phyloP scores from a whole-genome alignment of 1,140 invertebrate genomes.

The Drosophila athabasca region DNA sequence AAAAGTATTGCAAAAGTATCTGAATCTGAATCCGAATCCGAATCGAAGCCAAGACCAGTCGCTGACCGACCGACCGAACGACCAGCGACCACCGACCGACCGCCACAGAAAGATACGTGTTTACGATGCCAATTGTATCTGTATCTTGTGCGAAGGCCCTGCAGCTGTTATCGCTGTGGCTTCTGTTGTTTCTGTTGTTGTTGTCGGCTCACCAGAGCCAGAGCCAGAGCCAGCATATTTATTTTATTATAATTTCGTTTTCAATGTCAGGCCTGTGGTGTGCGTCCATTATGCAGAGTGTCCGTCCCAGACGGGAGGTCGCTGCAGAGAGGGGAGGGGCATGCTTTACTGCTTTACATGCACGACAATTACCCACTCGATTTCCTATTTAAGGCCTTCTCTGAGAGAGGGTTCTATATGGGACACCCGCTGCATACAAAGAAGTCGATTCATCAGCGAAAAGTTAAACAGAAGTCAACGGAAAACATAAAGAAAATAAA shows the following conservation, averaged over 20 bases:
- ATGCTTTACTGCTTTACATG: conserved; percentile 45
- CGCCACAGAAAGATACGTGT: conserved; percentile 18
- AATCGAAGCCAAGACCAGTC: conserved; percentile 3
- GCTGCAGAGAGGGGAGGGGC: not conserved
- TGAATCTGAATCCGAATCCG: conserved; percentile 35
- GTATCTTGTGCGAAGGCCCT: conserved; percentile 51
- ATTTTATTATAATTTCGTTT: conserved; percentile 44
- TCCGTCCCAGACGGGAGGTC: conserved; percentile 13
- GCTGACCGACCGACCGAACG: no score
- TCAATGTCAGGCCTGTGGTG: conserved; percentile 63
- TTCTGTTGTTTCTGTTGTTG: not conserved
- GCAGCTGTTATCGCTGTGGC: conserved; percentile 54
- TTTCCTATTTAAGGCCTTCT: conserved; percentile 59
- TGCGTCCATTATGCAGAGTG: conserved; percentile 72
- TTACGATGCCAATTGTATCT: conserved; percentile 29
- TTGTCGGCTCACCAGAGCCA: not conserved
- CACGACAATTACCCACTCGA: conserved; percentile 61
- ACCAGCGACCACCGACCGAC: no score
- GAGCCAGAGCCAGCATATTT: conserved; percentile 26
- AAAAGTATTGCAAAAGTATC: conserved; percentile 39
- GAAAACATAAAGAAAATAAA: not conserved
- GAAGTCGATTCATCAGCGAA: conserved; percentile 27
- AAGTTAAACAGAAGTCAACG: conserved; percentile 1
- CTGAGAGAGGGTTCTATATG: conserved; percentile 38
- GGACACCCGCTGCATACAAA: conserved; percentile 45